Percentiles rank a stretch among this genome's conserved stretches.
Conservation (phyloP, 1,140 invertebrate genomes). For the Euglossa dilemma region DNA sequence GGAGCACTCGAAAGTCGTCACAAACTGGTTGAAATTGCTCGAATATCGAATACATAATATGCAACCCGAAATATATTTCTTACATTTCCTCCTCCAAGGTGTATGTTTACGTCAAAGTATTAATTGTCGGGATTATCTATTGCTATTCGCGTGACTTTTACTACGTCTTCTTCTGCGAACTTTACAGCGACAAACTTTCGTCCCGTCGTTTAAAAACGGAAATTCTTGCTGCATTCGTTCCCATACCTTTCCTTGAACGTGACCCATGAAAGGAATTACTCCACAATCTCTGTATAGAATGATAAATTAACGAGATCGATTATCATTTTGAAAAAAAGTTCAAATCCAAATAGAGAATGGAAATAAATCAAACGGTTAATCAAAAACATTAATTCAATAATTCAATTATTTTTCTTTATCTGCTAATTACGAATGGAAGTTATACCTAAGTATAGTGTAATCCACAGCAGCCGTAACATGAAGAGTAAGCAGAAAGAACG, state of each 20-base stretch:
- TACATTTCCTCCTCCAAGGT: not conserved
- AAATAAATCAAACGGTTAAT: too few relatives aligned
- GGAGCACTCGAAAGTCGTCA: not conserved
- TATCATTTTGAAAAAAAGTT: too few relatives aligned
- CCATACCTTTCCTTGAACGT: constrained; percentile 49
- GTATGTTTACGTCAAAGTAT: not conserved
- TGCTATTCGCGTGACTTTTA: constrained; percentile 36
- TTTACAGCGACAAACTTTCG: constrained; percentile 21
- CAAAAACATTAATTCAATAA: too few relatives aligned
- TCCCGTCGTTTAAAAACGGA: constrained; percentile 21
- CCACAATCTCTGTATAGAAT: constrained; percentile 60
- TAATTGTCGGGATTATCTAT: not conserved
- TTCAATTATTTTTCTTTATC: too few relatives aligned
- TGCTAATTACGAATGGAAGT: too few relatives aligned
- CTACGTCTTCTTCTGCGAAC: constrained; percentile 48
- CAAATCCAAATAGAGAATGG: too few relatives aligned
- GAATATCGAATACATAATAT: not conserved
- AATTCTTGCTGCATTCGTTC: constrained; percentile 58
- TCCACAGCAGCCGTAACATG: constrained; percentile 67
- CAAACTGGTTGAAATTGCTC: not conserved
- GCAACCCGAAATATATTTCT: not conserved
- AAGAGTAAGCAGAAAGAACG: constrained; percentile 63
- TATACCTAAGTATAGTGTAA: constrained; percentile 53
- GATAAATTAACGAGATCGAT: too few relatives aligned
- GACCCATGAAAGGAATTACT: constrained; percentile 30